Conservation (phyloP, 2,888 invertebrate species). For the Leptura quadrifasciata region DNA sequence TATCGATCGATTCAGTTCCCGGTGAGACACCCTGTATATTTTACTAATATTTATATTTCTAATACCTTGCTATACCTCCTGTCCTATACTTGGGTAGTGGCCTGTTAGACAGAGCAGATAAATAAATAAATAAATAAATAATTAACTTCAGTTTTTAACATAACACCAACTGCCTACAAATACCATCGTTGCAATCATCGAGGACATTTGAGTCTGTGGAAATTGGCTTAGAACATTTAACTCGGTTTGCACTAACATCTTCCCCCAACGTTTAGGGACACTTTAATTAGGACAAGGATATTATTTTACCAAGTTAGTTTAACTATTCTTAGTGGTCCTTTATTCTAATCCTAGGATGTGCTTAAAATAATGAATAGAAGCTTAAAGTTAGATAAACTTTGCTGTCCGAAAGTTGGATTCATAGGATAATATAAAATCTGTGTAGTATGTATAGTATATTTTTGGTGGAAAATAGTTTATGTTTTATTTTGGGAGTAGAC, state of each 20-base stretch:
- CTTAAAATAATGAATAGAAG: constrained; percentile 15
- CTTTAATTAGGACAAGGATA: constrained; percentile 24
- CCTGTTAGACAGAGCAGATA: no score
- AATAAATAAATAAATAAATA: no score
- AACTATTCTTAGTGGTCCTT: constrained; percentile 17
- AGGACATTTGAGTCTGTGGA: not conserved
- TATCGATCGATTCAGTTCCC: no score
- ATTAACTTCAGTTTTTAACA: no score
- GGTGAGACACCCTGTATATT: no score
- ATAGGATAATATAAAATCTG: not conserved
- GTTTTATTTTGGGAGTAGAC: no score
- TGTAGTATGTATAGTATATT: no score
- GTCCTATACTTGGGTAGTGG: no score
- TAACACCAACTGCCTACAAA: not conserved
- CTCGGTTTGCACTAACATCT: constrained; percentile 5
- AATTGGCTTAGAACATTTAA: constrained; percentile 7
- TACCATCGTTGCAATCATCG: not conserved
- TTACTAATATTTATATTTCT: no score
- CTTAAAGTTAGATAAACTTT: constrained; percentile 5
- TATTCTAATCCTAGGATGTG: constrained; percentile 8
- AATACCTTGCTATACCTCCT: no score
- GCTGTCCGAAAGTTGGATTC: not conserved
- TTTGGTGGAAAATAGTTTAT: no score
- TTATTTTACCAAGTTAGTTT: constrained; percentile 27
- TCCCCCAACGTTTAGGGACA: constrained; percentile 10